Percentiles rank a stretch among this genome's conserved stretches.
These are phyloP conservation scores for Zygothrica quintamaculata DNA, from an alignment of 2,888 invertebrate species.

Conservation along the genomic window DNA sequence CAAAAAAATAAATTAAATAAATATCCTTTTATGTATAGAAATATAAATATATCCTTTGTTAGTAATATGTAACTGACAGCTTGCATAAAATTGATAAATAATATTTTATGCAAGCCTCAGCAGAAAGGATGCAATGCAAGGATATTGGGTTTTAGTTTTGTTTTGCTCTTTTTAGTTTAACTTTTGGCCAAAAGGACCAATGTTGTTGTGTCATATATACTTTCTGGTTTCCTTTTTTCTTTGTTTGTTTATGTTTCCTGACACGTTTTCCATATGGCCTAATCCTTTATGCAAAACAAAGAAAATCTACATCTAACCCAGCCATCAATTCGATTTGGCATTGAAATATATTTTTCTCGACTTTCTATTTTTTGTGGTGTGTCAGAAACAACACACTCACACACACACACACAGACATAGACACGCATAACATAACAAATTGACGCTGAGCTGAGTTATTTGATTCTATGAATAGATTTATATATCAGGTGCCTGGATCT, in stretches of 20 bases:
- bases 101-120: conserved; percentile 24
- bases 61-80: conserved; percentile 17
- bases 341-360: conserved; percentile 11
- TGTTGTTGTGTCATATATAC: neutral
- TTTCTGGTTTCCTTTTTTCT: conserved; percentile 6
- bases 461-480: neutral
- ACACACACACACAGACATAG: neutral
- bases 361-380: conserved; percentile 32
- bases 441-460: neutral
- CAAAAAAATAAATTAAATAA: no score
- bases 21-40: no score
- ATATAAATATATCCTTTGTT: neutral
- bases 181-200: neutral
- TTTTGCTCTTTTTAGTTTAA: neutral
- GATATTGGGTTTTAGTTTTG: neutral
- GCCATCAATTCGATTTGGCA: conserved; percentile 40
- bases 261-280: conserved; percentile 24
- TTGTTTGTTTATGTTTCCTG: conserved; percentile 5
- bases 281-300: conserved; percentile 6
- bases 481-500: neutral
- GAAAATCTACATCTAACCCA: conserved; percentile 1
- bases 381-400: conserved; percentile 2
- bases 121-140: conserved; percentile 8
- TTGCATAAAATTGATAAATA: conserved; percentile 32
- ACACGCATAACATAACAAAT: neutral